These are phyloP conservation scores for Aspidiotus destructor DNA, from an alignment of 2,888 invertebrate species.

Conservation along the genomic window DNA sequence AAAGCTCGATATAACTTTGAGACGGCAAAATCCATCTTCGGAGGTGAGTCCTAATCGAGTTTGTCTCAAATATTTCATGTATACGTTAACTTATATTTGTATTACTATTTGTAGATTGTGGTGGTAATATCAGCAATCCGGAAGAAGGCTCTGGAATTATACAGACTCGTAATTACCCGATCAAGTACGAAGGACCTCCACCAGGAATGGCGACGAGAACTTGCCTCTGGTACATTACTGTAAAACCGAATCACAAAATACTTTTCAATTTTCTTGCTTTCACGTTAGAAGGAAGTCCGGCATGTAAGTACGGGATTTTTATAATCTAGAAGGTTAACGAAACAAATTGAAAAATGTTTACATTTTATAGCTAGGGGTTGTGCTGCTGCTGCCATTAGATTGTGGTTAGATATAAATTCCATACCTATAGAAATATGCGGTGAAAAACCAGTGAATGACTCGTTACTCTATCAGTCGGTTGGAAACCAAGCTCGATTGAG, in stretches of 20 bases:
- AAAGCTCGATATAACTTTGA: conserved; percentile 92
- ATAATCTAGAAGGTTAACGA: not conserved
- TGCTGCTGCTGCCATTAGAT: conserved; percentile 78
- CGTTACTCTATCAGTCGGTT: conserved; percentile 77
- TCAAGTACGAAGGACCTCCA: conserved; percentile 74
- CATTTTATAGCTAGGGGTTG: conserved; percentile 65
- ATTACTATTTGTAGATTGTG: conserved; percentile 58
- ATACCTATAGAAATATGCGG: conserved; percentile 84
- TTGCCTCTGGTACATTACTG: conserved; percentile 94
- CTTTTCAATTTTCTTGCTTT: conserved; percentile 86
- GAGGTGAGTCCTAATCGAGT: conserved; percentile 44
- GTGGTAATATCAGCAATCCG: conserved; percentile 78
- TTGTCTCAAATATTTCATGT: not conserved
- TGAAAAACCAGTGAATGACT: conserved; percentile 62
- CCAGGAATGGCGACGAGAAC: conserved; percentile 72
- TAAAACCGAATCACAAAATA: conserved; percentile 73
- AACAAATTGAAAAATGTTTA: not conserved
- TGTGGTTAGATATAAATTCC: conserved; percentile 74
- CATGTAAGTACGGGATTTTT: conserved; percentile 49
- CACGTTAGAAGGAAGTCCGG: conserved; percentile 85
- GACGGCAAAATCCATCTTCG: conserved; percentile 74
- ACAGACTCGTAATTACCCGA: conserved; percentile 82
- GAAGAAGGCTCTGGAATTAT: conserved; percentile 66
- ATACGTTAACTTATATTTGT: not conserved
- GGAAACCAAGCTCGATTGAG: conserved; percentile 78